These are phyloP conservation scores for Agrotis puta DNA, from an alignment of 2,888 invertebrate species.

Conservation along the genomic window DNA sequence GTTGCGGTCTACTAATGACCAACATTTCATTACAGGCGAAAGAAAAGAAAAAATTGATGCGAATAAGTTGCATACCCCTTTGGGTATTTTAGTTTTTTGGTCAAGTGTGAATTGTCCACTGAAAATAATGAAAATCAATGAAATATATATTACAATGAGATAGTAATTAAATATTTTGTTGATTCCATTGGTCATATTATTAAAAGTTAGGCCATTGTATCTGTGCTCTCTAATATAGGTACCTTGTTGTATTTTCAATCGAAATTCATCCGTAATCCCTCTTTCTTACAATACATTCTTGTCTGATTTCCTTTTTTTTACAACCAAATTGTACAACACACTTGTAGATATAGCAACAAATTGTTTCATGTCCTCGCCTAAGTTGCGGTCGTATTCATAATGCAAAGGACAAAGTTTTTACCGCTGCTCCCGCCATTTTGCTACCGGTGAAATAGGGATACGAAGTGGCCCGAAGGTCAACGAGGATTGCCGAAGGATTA, in stretches of 20 bases:
- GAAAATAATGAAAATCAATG: too few relatives aligned
- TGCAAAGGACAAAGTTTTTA: slow-evolving; percentile 67
- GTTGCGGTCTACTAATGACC: too few relatives aligned
- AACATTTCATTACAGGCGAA: too few relatives aligned
- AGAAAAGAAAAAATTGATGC: too few relatives aligned
- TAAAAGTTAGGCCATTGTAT: too few relatives aligned
- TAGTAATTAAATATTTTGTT: too few relatives aligned
- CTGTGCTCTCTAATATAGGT: too few relatives aligned
- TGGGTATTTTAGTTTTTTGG: too few relatives aligned
- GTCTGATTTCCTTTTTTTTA: not conserved
- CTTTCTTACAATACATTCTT: not conserved
- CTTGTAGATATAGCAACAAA: slow-evolving; percentile 41
- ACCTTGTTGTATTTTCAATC: not conserved
- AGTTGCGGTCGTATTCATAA: slow-evolving; percentile 64
- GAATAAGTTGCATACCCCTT: too few relatives aligned
- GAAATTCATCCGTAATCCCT: not conserved
- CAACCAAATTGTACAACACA: not conserved
- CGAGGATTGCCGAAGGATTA: slow-evolving; percentile 60
- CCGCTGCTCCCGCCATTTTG: slow-evolving; percentile 55
- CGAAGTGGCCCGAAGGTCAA: slow-evolving; percentile 65
- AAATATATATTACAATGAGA: too few relatives aligned
- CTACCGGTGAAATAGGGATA: slow-evolving; percentile 58
- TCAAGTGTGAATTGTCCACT: too few relatives aligned
- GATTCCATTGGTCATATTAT: too few relatives aligned
- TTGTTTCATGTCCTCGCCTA: slow-evolving; percentile 36